Conservation (phyloP, 2,113 vertebrate genomes). For the Microcebus tavaratra region DNA sequence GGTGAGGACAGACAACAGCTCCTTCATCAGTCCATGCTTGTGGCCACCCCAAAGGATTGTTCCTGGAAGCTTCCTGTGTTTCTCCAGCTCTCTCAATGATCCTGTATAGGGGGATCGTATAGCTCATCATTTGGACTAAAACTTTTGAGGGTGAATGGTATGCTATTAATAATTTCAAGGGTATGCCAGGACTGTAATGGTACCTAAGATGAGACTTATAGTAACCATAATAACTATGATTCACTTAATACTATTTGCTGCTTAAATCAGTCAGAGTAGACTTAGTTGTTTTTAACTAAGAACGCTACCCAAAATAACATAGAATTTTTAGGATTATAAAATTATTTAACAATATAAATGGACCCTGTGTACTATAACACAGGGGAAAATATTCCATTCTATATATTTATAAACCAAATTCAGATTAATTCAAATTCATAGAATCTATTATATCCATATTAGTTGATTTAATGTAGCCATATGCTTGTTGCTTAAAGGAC, state of each 20-base stretch:
- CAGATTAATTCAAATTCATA: conserved; percentile 42
- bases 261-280: background rate
- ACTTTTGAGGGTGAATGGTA: background rate
- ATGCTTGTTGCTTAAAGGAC: conserved; percentile 49
- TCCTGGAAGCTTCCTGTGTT: background rate
- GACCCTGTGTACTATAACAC: background rate
- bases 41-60: background rate
- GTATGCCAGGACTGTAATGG: background rate
- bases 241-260: background rate
- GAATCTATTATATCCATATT: conserved; percentile 36
- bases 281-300: background rate
- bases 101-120: background rate
- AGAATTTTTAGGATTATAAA: conserved; percentile 13
- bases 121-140: conserved; percentile 1
- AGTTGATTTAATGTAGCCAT: conserved; percentile 36
- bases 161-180: background rate
- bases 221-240: background rate
- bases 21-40: background rate
- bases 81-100: background rate
- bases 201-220: background rate
- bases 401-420: conserved; percentile 48
- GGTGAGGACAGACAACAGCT: background rate
- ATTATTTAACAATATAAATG: background rate
- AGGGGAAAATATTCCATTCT: background rate
- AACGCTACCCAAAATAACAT: background rate